phyloP scores from a whole-genome alignment of 2,888 invertebrate species.

The Spodoptera littoralis region DNA sequence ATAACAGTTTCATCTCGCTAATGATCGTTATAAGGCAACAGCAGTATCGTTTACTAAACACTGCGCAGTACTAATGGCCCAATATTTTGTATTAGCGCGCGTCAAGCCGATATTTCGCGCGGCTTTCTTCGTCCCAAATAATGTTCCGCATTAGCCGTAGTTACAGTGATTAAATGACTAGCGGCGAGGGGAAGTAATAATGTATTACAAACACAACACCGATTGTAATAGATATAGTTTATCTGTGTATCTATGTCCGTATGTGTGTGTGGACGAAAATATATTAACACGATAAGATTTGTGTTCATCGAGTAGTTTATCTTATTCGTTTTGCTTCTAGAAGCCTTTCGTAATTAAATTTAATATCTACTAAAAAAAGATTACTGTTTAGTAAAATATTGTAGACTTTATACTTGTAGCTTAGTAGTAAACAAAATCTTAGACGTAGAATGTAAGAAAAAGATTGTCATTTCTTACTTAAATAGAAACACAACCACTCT shows the following conservation, averaged over 20 bases:
- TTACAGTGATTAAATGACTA: conserved; percentile 86
- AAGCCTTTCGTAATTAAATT: conserved; percentile 11
- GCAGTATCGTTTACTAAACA: conserved; percentile 37
- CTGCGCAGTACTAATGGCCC: conserved; percentile 61
- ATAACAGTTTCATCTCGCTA: conserved; percentile 22
- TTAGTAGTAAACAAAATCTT: too few relatives aligned
- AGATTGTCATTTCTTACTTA: too few relatives aligned
- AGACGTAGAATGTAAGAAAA: too few relatives aligned
- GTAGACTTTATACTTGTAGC: too few relatives aligned
- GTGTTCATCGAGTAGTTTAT: conserved; percentile 22
- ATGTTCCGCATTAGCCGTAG: conserved; percentile 84
- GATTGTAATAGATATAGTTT: conserved; percentile 59
- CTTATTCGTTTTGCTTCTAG: conserved; percentile 31
- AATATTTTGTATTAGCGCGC: conserved; percentile 80
- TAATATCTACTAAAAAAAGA: neutral
- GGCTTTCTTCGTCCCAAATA: conserved; percentile 82
- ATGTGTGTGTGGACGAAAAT: conserved; percentile 15
- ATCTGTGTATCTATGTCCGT: conserved; percentile 26
- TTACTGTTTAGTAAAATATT: too few relatives aligned
- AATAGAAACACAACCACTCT: too few relatives aligned
- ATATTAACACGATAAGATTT: conserved; percentile 30
- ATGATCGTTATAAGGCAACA: conserved; percentile 28
- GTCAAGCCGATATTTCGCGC: conserved; percentile 77
- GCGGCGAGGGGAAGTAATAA: conserved; percentile 77
- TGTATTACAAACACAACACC: conserved; percentile 68